These are phyloP conservation scores for Idaea aversata DNA, from an alignment of 2,888 invertebrate species.

Conservation along the genomic window DNA sequence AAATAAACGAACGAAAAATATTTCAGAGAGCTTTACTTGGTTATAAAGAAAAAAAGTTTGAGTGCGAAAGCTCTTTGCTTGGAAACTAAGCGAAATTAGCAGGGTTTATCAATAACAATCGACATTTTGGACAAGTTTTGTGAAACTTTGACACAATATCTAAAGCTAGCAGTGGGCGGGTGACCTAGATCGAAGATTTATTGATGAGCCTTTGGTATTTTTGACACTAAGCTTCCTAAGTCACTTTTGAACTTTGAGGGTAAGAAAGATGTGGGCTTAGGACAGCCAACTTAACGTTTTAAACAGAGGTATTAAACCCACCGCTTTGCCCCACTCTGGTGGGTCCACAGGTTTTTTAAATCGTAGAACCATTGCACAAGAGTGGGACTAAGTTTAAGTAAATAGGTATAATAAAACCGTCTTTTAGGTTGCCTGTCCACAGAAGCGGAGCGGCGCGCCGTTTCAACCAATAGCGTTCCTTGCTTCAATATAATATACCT, in stretches of 20 bases:
- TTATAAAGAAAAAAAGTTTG: too few relatives aligned
- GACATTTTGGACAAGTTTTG: background rate
- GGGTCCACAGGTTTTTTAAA: too few relatives aligned
- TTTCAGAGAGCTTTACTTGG: too few relatives aligned
- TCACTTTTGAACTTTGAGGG: background rate
- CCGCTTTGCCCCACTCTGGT: background rate
- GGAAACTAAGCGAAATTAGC: background rate
- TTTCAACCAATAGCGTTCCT: too few relatives aligned
- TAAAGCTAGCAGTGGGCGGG: background rate
- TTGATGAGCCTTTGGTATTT: background rate
- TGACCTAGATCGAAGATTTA: background rate
- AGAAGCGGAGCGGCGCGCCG: too few relatives aligned
- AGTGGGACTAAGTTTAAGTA: too few relatives aligned
- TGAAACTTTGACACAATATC: background rate
- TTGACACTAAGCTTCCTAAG: background rate
- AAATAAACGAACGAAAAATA: too few relatives aligned
- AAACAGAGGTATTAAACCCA: background rate
- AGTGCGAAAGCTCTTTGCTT: too few relatives aligned
- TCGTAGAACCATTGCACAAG: too few relatives aligned
- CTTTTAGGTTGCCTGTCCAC: too few relatives aligned
- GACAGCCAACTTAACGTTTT: background rate
- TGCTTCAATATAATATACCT: too few relatives aligned
- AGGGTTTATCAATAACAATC: background rate
- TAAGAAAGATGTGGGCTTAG: background rate
- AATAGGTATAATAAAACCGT: too few relatives aligned